Evolutionary conservation across 2,113 vertebrate genomes (phyloP), one percentile per base, ranked within the genome.

Genomic region (Gavialis gangeticus): DNA sequence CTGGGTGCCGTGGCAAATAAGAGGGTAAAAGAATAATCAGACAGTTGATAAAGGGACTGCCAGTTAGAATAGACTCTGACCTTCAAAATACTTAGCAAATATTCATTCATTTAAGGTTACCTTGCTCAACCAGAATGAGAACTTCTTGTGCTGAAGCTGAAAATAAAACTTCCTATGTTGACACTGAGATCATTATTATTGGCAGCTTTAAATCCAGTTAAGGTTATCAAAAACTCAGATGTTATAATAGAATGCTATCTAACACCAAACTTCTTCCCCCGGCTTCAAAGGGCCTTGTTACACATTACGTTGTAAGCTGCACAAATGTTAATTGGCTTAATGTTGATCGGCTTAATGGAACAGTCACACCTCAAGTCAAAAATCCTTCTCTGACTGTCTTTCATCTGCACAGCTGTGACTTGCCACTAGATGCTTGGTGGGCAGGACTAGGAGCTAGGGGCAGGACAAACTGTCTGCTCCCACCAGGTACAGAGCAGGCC

Each of bases 1-100:
- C 91, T 92, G 75, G 64, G 14, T 85, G 90, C 79, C 82, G 93
- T 87, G 88, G 85, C 84, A 97, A 97, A 97, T 86, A 96, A 76
- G 85, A 91, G 84, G 87, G 94, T 95, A 95, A 95, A 94, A 94
- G 92, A 88, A 92, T 95, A 93, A 97, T 97, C 95, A 95, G 91
- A 22, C 10, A 80, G 90, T 76, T 1, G 63, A 96, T 97, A 94
- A 93, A 93, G 88, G 56, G 69, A 75, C 84, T 87, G 89, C 84
- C 73, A 84, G 69, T 75, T 92, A 84, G 63, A 84, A 28, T 75
- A 95, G 95, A 96, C 95, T 96, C 95, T 93, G 96, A 90, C 92
- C 96, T 94, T 79, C 89, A 57, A 16, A 89, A 84, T 59, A 77
- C 81, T 93, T 92, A 5, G 12, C 89, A 94, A 92, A 95, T 81